These are phyloP conservation scores for Trichechus manatus DNA, from an alignment of 2,113 vertebrate genomes.

Conservation along the genomic window DNA sequence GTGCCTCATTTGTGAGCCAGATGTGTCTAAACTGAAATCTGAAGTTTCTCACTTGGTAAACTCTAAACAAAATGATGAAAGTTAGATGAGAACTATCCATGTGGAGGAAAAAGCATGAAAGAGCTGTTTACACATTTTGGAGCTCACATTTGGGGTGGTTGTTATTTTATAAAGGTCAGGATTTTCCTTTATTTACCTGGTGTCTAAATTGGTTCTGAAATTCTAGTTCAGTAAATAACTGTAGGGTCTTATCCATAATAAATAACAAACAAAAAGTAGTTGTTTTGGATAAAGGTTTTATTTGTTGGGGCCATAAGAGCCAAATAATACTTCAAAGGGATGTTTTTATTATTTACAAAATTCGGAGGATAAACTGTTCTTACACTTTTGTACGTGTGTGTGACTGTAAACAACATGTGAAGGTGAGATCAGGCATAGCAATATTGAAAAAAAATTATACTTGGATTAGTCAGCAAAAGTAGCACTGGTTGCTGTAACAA, in stretches of 20 bases:
- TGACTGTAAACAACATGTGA: not conserved
- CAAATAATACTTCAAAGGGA: slow-evolving; percentile 53
- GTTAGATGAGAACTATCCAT: slow-evolving; percentile 81
- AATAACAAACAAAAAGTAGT: slow-evolving; percentile 28
- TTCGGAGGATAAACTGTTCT: slow-evolving; percentile 29
- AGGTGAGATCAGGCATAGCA: not conserved
- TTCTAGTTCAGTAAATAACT: slow-evolving; percentile 34
- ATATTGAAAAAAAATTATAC: not conserved
- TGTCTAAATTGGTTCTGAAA: slow-evolving; percentile 81
- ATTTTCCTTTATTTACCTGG: slow-evolving; percentile 86
- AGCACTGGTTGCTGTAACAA: not conserved
- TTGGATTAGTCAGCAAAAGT: slow-evolving; percentile 13
- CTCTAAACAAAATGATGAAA: slow-evolving; percentile 85
- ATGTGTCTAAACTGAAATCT: slow-evolving; percentile 88
- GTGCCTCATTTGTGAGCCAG: slow-evolving; percentile 87
- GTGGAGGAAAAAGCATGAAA: slow-evolving; percentile 80
- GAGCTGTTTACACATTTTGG: slow-evolving; percentile 73
- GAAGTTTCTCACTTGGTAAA: slow-evolving; percentile 87
- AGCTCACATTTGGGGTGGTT: slow-evolving; percentile 71
- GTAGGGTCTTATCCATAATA: slow-evolving; percentile 3
- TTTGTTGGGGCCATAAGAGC: slow-evolving; percentile 26
- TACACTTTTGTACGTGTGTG: not conserved
- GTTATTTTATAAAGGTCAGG: slow-evolving; percentile 80
- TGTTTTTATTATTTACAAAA: slow-evolving; percentile 59
- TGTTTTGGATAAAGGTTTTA: slow-evolving; percentile 47